phyloP scores from a whole-genome alignment of 2,888 invertebrate species.

The Pomacea canaliculata region DNA sequence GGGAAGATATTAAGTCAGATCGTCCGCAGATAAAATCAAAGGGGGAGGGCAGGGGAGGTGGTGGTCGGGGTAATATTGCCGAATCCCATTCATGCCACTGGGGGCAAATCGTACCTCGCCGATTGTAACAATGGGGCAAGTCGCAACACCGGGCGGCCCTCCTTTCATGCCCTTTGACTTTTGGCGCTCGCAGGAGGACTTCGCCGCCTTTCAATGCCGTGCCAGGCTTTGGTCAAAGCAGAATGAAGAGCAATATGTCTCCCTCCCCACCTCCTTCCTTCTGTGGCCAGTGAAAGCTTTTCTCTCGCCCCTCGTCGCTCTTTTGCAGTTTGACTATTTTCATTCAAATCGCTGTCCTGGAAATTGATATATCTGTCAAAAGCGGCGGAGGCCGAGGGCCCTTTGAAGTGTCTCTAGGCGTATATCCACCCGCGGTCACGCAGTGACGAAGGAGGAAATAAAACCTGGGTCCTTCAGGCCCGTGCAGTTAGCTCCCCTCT shows the following conservation, averaged over 20 bases:
- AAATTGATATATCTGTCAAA: constrained; percentile 5
- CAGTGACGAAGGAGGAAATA: background rate
- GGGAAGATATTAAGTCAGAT: too few species aligned
- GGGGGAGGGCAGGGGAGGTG: too few species aligned
- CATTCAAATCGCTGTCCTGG: background rate
- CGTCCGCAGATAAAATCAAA: too few species aligned
- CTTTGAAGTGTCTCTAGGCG: background rate
- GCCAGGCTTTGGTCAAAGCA: background rate
- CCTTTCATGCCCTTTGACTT: background rate
- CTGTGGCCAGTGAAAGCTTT: background rate
- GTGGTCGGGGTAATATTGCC: too few species aligned
- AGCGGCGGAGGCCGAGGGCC: background rate
- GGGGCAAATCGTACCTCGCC: too few species aligned
- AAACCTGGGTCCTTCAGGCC: background rate
- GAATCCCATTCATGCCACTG: too few species aligned
- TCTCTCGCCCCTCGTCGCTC: background rate
- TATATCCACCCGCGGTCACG: too few species aligned
- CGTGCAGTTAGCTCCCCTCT: background rate
- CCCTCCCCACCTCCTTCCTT: background rate
- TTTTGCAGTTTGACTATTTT: constrained; percentile 1
- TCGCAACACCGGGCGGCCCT: background rate
- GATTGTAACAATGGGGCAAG: background rate
- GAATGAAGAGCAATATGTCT: constrained; percentile 1
- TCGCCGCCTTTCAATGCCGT: background rate
- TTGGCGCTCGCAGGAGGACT: background rate